A percentile compares a stretch with the other conserved stretches of the same genome.
phyloP scores from a whole-genome alignment of 2,888 invertebrate species.

The Drosophila anomalata region DNA sequence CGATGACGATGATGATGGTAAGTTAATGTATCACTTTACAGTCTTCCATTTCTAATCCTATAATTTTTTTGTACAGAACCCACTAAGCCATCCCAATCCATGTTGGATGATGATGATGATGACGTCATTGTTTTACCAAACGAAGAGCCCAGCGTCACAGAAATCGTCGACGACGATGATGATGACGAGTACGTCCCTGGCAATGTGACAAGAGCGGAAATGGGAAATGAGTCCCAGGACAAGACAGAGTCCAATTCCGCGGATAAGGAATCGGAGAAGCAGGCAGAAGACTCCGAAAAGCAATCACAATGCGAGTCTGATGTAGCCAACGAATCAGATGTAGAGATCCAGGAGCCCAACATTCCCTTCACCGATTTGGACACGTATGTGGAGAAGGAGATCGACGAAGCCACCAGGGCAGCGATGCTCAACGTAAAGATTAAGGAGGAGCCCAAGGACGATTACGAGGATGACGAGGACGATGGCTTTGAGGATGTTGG shows the following conservation, averaged over 20 bases:
- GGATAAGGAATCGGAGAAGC: constrained; percentile 14
- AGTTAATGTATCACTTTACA: not conserved
- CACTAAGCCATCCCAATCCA: constrained; percentile 22
- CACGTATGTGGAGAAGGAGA: constrained; percentile 81
- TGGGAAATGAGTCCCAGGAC: constrained; percentile 25
- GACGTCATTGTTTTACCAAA: constrained; percentile 89
- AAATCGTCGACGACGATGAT: constrained; percentile 85
- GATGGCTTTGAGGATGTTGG: constrained; percentile 84
- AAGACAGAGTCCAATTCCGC: constrained; percentile 23
- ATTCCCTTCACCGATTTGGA: constrained; percentile 84
- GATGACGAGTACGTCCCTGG: constrained; percentile 84
- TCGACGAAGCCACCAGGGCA: constrained; percentile 65
- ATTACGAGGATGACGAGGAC: constrained; percentile 85
- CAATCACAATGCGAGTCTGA: constrained; percentile 51
- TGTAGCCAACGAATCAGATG: constrained; percentile 81
- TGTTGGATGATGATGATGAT: constrained; percentile 85
- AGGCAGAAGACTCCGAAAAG: constrained; percentile 11
- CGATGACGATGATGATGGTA: constrained; percentile 61
- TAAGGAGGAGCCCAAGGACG: constrained; percentile 89
- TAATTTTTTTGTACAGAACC: not conserved
- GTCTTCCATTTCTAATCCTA: not conserved
- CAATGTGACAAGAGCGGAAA: constrained; percentile 54
- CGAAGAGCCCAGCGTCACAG: constrained; percentile 87
- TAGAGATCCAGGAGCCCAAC: constrained; percentile 84
- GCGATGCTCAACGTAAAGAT: constrained; percentile 85